These are phyloP conservation scores for Pogonocherus hispidulus DNA, from an alignment of 2,888 invertebrate genomes.

Conservation along the genomic window DNA sequence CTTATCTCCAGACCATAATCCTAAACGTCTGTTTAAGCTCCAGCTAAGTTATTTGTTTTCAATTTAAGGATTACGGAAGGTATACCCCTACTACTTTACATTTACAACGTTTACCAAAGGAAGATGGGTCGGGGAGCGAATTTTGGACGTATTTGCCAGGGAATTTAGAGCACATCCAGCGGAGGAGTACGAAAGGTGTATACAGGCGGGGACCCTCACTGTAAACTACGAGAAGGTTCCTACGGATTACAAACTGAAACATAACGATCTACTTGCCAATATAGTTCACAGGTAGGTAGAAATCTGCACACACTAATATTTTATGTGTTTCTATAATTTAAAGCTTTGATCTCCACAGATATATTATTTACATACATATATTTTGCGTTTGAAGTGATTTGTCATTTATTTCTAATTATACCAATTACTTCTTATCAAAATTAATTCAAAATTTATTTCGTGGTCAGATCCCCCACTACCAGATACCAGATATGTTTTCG, in stretches of 20 bases:
- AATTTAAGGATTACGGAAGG: constrained; percentile 89
- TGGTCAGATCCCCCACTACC: too few relatives aligned
- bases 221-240: constrained; percentile 95
- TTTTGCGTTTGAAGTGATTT: too few relatives aligned
- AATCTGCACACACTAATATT: not conserved
- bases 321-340: not conserved
- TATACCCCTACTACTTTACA: constrained; percentile 97
- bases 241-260: constrained; percentile 91
- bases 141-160: constrained; percentile 91
- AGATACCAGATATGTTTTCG: too few relatives aligned
- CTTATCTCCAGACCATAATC: constrained; percentile 17
- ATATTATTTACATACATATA: not conserved
- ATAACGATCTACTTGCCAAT: constrained; percentile 94
- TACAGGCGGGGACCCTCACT: constrained; percentile 90
- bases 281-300: constrained; percentile 89
- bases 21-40: constrained; percentile 13
- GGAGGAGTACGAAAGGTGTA: constrained; percentile 92
- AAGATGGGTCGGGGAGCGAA: constrained; percentile 94
- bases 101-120: constrained; percentile 97
- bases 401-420: too few relatives aligned
- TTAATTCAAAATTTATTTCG: too few relatives aligned
- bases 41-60: constrained; percentile 38
- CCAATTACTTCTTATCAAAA: too few relatives aligned
- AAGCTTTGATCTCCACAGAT: not conserved
- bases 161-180: constrained; percentile 96